phyloP scores from a whole-genome alignment of 1,140 invertebrate species.

The Diuraphis noxia region DNA sequence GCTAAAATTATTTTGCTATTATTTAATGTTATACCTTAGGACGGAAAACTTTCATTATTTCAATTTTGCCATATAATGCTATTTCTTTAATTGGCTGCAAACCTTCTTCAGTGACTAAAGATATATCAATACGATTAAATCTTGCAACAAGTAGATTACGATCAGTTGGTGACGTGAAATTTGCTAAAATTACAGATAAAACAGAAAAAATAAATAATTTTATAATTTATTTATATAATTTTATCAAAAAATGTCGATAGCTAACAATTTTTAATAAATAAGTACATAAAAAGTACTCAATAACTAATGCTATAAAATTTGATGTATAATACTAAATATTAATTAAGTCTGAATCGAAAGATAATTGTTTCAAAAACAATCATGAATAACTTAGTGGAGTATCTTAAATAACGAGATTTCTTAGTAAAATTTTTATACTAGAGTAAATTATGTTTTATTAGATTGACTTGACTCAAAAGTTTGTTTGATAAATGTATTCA shows the following conservation, averaged over 20 bases:
- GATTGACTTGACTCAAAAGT: neutral
- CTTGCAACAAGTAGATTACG: constrained; percentile 95
- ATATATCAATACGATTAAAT: constrained; percentile 93
- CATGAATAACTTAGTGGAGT: neutral
- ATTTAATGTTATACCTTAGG: constrained; percentile 72
- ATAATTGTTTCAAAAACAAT: neutral
- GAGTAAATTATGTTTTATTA: neutral
- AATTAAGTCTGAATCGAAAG: neutral
- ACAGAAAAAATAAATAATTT: neutral
- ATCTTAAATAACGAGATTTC: neutral
- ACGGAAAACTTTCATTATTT: constrained; percentile 91
- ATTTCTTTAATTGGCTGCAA: constrained; percentile 93
- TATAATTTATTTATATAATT: neutral
- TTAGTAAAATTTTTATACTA: neutral
- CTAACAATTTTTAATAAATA: neutral
- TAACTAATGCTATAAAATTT: neutral
- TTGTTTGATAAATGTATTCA: neutral
- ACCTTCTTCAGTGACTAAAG: constrained; percentile 95
- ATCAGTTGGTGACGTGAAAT: constrained; percentile 92
- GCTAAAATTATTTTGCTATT: neutral
- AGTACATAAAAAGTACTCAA: neutral
- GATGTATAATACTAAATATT: neutral
- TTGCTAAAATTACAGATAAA: constrained; percentile 70
- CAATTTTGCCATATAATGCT: constrained; percentile 92
- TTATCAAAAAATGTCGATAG: too few relatives aligned